Conservation (phyloP, 2,888 invertebrate species). For the Drosophila neoperkinsi region DNA sequence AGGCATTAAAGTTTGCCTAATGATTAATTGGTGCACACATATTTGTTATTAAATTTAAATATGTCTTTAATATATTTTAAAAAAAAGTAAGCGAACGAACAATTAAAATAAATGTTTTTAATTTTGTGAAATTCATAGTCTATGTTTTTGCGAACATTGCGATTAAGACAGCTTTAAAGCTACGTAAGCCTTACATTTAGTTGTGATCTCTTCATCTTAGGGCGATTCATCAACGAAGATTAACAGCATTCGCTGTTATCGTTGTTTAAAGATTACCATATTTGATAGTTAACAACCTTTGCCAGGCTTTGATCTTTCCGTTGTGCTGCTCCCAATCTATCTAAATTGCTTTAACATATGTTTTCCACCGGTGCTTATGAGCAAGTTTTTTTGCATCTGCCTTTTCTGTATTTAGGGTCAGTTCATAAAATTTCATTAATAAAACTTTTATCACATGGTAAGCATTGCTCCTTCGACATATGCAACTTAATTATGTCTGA, state of each 20-base stretch:
- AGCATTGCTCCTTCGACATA: conserved; percentile 56
- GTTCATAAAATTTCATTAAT: conserved; percentile 68
- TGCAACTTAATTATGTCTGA: conserved; percentile 69
- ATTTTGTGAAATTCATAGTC: neutral
- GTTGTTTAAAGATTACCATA: conserved; percentile 61
- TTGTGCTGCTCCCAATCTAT: conserved; percentile 49
- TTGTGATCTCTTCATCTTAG: conserved; percentile 23
- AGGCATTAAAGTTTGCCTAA: neutral
- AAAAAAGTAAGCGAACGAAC: neutral
- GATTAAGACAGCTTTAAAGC: neutral
- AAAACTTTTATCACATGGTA: conserved; percentile 60
- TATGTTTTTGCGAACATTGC: neutral
- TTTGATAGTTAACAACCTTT: conserved; percentile 60
- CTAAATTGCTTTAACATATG: conserved; percentile 43
- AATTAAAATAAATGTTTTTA: neutral
- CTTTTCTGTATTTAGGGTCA: conserved; percentile 41
- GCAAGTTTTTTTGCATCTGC: conserved; percentile 37
- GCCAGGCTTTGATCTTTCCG: conserved; percentile 65
- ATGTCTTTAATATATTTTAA: neutral
- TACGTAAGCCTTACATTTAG: conserved; percentile 9
- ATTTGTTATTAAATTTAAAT: neutral
- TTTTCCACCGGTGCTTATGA: conserved; percentile 39
- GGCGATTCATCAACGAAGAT: conserved; percentile 14
- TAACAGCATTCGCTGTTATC: conserved; percentile 38
- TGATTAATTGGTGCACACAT: neutral